Evolutionary conservation across 2,888 invertebrate species (phyloP), one percentile per base, ranked within the genome.

Genomic region (Volucella inanis): DNA sequence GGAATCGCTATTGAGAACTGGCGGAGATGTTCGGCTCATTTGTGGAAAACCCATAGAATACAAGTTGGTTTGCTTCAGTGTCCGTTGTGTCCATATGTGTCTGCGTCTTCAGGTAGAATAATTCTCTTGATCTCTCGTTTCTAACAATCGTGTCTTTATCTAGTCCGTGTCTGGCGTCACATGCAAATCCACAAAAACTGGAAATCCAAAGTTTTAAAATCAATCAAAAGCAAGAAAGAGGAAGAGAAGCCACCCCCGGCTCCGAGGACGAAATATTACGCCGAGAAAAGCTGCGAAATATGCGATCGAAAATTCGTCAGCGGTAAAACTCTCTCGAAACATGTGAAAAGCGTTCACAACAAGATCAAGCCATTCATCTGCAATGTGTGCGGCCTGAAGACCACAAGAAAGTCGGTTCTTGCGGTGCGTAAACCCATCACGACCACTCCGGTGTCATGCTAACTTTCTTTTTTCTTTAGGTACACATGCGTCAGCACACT

Each of bases 401-500:
- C 95, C 31, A 94, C 96, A 0, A 92, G 96, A 55, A 96, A 96
- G 88, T 94, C 95, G 3, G 95, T 95, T 93, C 90, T 96, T 71
- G 93, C 93, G 88, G 94, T 93, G 90, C 89, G 90, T 75, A 65
- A n/a, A 10, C 39, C 4, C 12, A 14, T 10, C 15, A 10, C 18
- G 3, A 9, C 2, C 1, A 0, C 14, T 18, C 15, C 10, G 8
- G 31, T 54, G 15, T 54, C 39, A 50, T 39, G 11, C 59, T 22
- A 39, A 65, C 10, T 61, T 74, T 65, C 70, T 57, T 76, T 80
- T 22, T 55, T 75, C 87, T 90, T 4, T 89, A 94, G 93, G 93
- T 96, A 87, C 96, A 97, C 90, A 92, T 95, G 88, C 92, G 96
- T 11, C 95, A 95, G 87, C 96, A 96, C 88, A 96, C 96, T 0